These are phyloP conservation scores for Tetanocera ferruginea DNA, from an alignment of 2,888 invertebrate species.

Conservation along the genomic window DNA sequence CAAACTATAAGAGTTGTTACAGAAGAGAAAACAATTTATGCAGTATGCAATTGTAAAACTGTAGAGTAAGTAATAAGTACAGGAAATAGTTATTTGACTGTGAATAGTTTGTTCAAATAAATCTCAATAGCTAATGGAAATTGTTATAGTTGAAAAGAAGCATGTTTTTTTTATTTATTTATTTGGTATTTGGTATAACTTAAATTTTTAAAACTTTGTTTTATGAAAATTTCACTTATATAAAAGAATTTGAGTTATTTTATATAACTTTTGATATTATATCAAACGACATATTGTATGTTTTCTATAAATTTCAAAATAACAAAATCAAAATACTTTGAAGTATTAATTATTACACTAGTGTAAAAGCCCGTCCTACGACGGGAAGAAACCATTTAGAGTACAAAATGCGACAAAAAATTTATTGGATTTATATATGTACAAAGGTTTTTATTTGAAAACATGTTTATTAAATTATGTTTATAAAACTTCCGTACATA, in stretches of 20 bases:
- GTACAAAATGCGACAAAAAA: too few relatives aligned
- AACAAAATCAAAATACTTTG: not conserved
- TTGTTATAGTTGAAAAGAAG: not conserved
- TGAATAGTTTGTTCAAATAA: not conserved
- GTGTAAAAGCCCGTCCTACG: too few relatives aligned
- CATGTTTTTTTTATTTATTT: not conserved
- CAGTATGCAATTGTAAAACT: too few relatives aligned
- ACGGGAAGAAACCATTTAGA: too few relatives aligned
- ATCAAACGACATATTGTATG: not conserved
- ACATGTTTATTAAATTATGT: too few relatives aligned
- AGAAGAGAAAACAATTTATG: too few relatives aligned
- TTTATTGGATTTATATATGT: too few relatives aligned
- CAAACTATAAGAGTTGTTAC: too few relatives aligned
- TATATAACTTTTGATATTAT: not conserved
- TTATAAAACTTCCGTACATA: too few relatives aligned
- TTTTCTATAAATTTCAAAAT: not conserved
- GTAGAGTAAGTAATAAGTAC: too few relatives aligned
- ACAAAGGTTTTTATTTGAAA: too few relatives aligned
- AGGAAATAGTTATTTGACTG: too few relatives aligned
- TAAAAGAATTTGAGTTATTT: not conserved
- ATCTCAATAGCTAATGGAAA: not conserved
- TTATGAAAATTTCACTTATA: not conserved
- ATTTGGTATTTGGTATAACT: not conserved
- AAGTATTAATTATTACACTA: not conserved
- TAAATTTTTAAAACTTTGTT: not conserved